Base-by-base conservation (phyloP, 2,888 invertebrate genomes). In the Lepidochitona cinerea region DNA sequence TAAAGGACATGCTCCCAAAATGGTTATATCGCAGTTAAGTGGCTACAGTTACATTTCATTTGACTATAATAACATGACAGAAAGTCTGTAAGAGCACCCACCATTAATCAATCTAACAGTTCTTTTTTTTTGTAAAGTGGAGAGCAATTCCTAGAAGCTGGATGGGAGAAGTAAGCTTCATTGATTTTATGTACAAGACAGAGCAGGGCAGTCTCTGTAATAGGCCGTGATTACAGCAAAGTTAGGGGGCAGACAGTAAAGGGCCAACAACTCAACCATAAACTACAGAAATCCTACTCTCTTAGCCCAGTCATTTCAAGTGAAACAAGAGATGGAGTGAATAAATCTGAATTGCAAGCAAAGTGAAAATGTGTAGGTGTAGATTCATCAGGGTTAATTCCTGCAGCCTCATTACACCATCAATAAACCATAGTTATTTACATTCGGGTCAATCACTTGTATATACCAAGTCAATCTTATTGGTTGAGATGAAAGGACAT, bases 321-420 rank as follows among this genome's bases (percentile, higher is more conserved):
- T 59, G 59, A 59, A 59, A 59, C 59, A 59, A 59, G 26, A 23
- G 59, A 59, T 59, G 59, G 29, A 59, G 59, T 59, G 59, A 59
- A 59, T 59, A 59, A 59, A 59, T 59, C 59, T 59, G 14, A 59
- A 59, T 59, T 59, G 32, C 29, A 29, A 32, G n/a, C n/a, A n/a
- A n/a, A n/a, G n/a, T n/a, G n/a, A n/a, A n/a, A n/a, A n/a, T n/a
- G n/a, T n/a, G n/a, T n/a, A n/a, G n/a, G n/a, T n/a, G n/a, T n/a
- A n/a, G n/a, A n/a, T n/a, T n/a, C n/a, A n/a, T n/a, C n/a, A n/a
- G n/a, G n/a, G n/a, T n/a, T n/a, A n/a, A n/a, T n/a, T n/a, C n/a
- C n/a, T n/a, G n/a, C n/a, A n/a, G n/a, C n/a, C n/a, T n/a, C n/a
- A n/a, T n/a, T n/a, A n/a, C n/a, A n/a, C n/a, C n/a, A n/a, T n/a